phyloP scores from a whole-genome alignment of 2,797 vertebrate species.

The Dendrocincla tyrannina region DNA sequence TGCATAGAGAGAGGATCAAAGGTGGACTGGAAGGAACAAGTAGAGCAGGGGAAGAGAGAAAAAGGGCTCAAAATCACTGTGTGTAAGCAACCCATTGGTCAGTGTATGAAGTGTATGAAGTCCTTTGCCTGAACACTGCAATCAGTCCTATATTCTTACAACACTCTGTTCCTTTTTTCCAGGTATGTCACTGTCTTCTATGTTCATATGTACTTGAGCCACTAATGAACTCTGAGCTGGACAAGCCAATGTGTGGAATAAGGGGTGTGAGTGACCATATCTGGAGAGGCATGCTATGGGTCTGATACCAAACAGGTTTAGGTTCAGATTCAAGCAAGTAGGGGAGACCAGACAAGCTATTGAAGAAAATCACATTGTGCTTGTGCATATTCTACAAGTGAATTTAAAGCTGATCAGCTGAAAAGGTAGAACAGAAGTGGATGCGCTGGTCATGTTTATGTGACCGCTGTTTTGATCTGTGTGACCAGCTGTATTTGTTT shows the following conservation, averaged over 20 bases:
- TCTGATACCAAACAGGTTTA: neutral
- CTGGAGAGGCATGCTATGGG: neutral
- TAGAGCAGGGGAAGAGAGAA: neutral
- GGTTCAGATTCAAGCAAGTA: neutral
- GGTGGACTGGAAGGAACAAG: neutral
- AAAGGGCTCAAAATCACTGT: neutral
- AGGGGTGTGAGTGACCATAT: neutral
- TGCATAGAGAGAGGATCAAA: neutral
- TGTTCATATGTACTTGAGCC: neutral
- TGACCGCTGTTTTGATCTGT: neutral
- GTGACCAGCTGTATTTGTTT: slow-evolving; percentile 3
- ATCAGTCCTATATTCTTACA: neutral
- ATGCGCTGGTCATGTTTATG: neutral
- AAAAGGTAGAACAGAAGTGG: neutral
- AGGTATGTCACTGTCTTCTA: neutral
- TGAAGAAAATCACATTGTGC: neutral
- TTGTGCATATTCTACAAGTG: neutral
- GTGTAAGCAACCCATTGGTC: neutral
- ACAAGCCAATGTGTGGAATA: neutral
- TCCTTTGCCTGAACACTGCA: neutral
- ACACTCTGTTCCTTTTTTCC: neutral
- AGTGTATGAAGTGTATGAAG: neutral
- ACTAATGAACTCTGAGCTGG: neutral
- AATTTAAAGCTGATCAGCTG: neutral
- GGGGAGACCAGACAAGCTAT: neutral